These are phyloP conservation scores for Acanthosepion pharaonis DNA, from an alignment of 2,888 invertebrate species.

Conservation along the genomic window DNA sequence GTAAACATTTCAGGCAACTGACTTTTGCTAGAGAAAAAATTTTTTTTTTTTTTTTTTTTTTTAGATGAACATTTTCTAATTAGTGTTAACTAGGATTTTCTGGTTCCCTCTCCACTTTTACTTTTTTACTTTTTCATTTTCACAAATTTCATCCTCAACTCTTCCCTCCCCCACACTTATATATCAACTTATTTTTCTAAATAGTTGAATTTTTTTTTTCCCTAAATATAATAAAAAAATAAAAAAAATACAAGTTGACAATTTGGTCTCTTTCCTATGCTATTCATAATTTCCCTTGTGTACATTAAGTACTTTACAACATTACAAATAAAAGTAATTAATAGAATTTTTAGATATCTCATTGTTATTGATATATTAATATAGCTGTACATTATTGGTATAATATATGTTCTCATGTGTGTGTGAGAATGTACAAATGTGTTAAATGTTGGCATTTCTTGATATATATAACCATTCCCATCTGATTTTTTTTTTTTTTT, in stretches of 20 bases:
- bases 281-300: background rate
- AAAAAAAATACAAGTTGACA: background rate
- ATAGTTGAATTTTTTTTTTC: no score
- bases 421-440: background rate
- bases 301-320: background rate
- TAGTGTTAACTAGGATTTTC: background rate
- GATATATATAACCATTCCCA: background rate
- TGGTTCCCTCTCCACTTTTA: background rate
- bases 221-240: no score
- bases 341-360: background rate
- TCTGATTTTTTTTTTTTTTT: background rate
- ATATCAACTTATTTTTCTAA: background rate
- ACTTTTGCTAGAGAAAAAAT: no score
- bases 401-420: background rate
- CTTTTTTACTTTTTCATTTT: background rate
- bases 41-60: no score
- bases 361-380: background rate
- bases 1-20: no score
- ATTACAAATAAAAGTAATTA: background rate
- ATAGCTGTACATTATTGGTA: slow-evolving; percentile 18
- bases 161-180: background rate
- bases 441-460: background rate
- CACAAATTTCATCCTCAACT: background rate
- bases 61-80: no score
- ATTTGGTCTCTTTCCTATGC: background rate